A percentile compares a stretch with the other conserved stretches of the same genome.
These are phyloP conservation scores for Athalia rosae DNA, from an alignment of 2,888 invertebrate genomes.

Conservation along the genomic window DNA sequence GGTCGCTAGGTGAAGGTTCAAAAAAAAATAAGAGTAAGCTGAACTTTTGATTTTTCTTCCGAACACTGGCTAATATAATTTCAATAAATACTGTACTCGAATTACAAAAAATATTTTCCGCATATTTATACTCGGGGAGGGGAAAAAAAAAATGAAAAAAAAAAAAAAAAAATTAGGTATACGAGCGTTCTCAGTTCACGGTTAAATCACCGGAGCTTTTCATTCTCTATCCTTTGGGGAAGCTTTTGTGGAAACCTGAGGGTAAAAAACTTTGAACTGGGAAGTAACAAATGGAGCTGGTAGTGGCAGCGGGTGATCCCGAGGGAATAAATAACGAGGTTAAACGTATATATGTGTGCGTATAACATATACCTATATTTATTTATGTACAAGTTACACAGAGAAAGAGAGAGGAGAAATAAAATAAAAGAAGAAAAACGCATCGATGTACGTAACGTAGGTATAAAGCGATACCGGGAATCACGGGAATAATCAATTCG, in stretches of 20 bases:
- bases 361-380: too few relatives aligned
- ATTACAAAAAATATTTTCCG: too few relatives aligned
- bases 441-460: too few relatives aligned
- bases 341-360: background rate
- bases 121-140: background rate
- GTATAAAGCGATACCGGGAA: conserved; percentile 23
- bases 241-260: background rate
- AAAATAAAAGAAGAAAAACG: too few relatives aligned
- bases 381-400: too few relatives aligned
- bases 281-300: conserved; percentile 28
- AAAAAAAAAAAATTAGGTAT: background rate
- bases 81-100: too few relatives aligned
- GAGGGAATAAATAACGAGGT: conserved; percentile 36
- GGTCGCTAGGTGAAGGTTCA: conserved; percentile 31
- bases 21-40: conserved; percentile 30
- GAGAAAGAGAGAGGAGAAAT: too few relatives aligned
- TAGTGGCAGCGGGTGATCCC: conserved; percentile 9
- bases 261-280: conserved; percentile 12
- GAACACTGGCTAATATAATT: background rate
- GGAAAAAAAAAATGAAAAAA: background rate
- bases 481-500: conserved; percentile 31
- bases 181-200: too few relatives aligned
- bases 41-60: conserved; percentile 10
- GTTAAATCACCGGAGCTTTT: too few relatives aligned
- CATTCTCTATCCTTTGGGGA: too few relatives aligned